Percentiles rank a stretch among this genome's conserved stretches.
These are phyloP conservation scores for Enteromius paludinosus DNA, from an alignment of 2,797 vertebrate species.

Conservation along the genomic window DNA sequence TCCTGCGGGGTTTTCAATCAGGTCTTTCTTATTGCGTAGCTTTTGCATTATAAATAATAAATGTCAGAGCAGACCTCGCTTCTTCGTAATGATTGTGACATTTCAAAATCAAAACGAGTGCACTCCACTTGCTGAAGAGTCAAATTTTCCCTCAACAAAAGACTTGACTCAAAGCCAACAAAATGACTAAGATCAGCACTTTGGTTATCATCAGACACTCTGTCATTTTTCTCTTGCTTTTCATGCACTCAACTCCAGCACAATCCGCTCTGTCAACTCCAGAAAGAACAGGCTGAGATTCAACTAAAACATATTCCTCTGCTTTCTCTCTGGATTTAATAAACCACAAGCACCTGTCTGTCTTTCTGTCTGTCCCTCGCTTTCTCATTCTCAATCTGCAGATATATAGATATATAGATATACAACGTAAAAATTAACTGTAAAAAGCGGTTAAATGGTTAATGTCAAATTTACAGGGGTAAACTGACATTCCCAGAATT, in stretches of 20 bases:
- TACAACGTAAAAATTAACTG: too few relatives aligned
- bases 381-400: neutral
- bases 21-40: slow-evolving; percentile 46
- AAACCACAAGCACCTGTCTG: slow-evolving; percentile 56
- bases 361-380: slow-evolving; percentile 45
- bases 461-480: too few relatives aligned
- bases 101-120: slow-evolving; percentile 65
- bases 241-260: slow-evolving; percentile 55
- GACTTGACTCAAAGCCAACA: slow-evolving; percentile 60
- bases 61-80: slow-evolving; percentile 55
- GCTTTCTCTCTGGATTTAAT: slow-evolving; percentile 63
- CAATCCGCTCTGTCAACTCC: slow-evolving; percentile 60
- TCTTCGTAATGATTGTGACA: slow-evolving; percentile 64
- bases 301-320: slow-evolving; percentile 69
- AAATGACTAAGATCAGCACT: slow-evolving; percentile 67
- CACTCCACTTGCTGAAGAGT: slow-evolving; percentile 60
- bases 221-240: slow-evolving; percentile 62
- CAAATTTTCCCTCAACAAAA: slow-evolving; percentile 65
- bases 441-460: too few relatives aligned
- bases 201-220: slow-evolving; percentile 62
- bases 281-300: slow-evolving; percentile 56
- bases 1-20: slow-evolving; percentile 45
- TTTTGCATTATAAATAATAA: slow-evolving; percentile 63
- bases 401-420: too few relatives aligned
- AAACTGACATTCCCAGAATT: too few relatives aligned